Conservation (phyloP, 1,140 invertebrate genomes). For the Lucilia sericata region DNA sequence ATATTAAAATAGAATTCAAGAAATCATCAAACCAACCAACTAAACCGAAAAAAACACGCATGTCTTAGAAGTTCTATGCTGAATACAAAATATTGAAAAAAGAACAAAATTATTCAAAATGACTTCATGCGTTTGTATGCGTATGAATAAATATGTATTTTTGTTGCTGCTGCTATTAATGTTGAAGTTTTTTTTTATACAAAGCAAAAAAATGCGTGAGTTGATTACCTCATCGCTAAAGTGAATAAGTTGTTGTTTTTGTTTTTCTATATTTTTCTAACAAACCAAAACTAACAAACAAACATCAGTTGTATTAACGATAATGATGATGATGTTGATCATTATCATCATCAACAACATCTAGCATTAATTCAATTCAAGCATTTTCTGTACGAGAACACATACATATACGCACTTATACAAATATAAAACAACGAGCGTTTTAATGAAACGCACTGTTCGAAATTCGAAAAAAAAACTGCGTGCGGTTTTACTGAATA, state of each 20-base stretch:
- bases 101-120: neutral
- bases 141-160: neutral
- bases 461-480: neutral
- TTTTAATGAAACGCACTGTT: slow-evolving; percentile 7
- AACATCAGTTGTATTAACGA: neutral
- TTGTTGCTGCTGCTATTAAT: neutral
- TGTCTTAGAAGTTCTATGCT: neutral
- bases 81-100: neutral
- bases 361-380: neutral
- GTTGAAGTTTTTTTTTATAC: neutral
- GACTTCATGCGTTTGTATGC: slow-evolving; percentile 23
- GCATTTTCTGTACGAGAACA: neutral
- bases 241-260: neutral
- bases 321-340: neutral
- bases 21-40: neutral
- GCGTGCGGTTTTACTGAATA: neutral
- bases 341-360: neutral
- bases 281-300: neutral
- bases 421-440: neutral
- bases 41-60: neutral
- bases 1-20: neutral
- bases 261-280: neutral
- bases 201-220: slow-evolving; percentile 4
- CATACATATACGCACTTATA: neutral
- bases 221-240: slow-evolving; percentile 26